Base-by-base conservation (phyloP, 2,888 invertebrate species). In the Apotomis turbidana region DNA sequence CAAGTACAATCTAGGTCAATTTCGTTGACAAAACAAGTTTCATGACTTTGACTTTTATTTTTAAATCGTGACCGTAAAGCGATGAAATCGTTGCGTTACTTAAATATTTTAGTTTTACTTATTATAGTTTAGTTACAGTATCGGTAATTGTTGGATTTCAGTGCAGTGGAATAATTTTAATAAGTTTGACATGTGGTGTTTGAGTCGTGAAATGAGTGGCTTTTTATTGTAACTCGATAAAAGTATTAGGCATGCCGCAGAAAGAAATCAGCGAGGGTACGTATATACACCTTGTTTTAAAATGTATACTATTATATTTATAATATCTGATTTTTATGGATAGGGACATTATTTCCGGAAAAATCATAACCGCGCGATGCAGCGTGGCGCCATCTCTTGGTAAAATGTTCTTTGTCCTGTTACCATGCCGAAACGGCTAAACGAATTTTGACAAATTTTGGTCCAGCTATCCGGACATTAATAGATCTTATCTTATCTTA, bases 1-100 rank as follows among this genome's bases (percentile, higher is more conserved):
- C 13, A 41, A 68, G 59, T n/a, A 15, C 13, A 55, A 69, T 62
- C 46, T 49, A 13, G 69, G 69, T 69, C 69, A 62, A 55, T 55
- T 62, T 38, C 49, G 69, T 61, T 54, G 44, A 63, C 54, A 55
- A 55, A 59, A 68, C 51, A 5, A 12, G 54, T 8, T 44, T 12
- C 9, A n/a, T n/a, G 55, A 9, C 15, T 41, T 15, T 27, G 15
- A 55, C 15, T 64, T 55, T 62, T 51, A 49, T 69, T 62, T 60
- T 61, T 36, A 36, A 61, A 49, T 27, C 55, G n/a, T 41, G 68
- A 44, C 55, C 61, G 41, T 59, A 36, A 10, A 41, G 55, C 36
- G 61, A 62, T 58, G 60, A 44, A 68, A 68, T 51, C 15, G 12
- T 64, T 64, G 54, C 64, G 54, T 54, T 44, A 54, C 62, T 52